Evolutionary conservation across 2,888 invertebrate genomes (phyloP), one percentile per base, ranked within the genome.

Genomic region (Scaptomyza caliginosa): DNA sequence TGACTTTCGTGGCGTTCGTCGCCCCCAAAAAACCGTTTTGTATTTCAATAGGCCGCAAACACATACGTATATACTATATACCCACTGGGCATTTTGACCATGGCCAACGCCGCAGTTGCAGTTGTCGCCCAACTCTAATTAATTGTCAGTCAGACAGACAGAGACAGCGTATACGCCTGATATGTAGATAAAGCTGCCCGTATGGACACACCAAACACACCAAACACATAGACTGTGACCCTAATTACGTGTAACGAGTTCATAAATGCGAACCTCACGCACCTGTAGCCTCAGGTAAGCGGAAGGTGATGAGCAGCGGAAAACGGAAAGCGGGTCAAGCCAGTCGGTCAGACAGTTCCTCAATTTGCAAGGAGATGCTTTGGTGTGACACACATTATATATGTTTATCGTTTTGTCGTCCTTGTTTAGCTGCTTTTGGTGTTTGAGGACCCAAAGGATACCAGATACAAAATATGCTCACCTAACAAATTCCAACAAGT

Each of bases 171-270:
- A 50, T 17, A 11, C 10, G n/a, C 26, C 63, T 49, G 49, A 50
- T 57, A 51, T 39, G 51, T 49, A 21, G 54, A 40, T 54, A 36
- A 46, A 42, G 49, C 39, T 39, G 49, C 28, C 42, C 54, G 49
- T 34, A 49, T 62, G 49, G 32, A 16, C n/a, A 4, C n/a, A 28
- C 39, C 54, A 43, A 17, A 38, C 43, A 26, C 13, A 43, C 23
- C 16, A 52, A 66, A 50, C 46, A 54, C 51, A 50, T 21, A 19
- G 24, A 54, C 16, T 38, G 43, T 81, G 87, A 86, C 81, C 81
- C 85, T 82, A 82, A 81, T 81, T 81, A 86, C 81, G 69, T 81
- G 81, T 86, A 81, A 81, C 86, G 86, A 81, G 81, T 86, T 81
- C 85, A 86, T 81, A 86, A 82, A 82, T 74, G 71, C 79, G 67